phyloP scores from a whole-genome alignment of 2,888 invertebrate genomes.

The Cryptocephalus primarius region DNA sequence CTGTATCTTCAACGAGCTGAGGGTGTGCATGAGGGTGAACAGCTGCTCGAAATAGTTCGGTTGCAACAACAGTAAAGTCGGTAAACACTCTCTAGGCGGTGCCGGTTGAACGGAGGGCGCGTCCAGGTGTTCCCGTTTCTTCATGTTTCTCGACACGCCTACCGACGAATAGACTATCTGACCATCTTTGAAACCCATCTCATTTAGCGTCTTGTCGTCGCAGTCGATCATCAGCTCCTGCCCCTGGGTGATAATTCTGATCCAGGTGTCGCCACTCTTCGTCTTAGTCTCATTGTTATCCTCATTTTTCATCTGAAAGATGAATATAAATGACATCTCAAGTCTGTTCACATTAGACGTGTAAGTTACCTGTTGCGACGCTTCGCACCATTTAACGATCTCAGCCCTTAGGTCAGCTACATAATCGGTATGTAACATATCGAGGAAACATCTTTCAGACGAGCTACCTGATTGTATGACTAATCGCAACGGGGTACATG shows the following conservation, averaged over 20 bases:
- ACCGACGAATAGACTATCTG: conserved; percentile 88
- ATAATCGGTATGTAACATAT: conserved; percentile 75
- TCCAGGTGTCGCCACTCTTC: conserved; percentile 45
- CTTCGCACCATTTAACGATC: conserved; percentile 93
- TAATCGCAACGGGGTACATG: conserved; percentile 61
- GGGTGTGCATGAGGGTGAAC: conserved; percentile 80
- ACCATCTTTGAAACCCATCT: conserved; percentile 89
- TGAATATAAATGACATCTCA: background rate
- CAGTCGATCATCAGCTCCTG: conserved; percentile 88
- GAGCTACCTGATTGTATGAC: conserved; percentile 82
- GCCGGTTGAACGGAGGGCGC: conserved; percentile 80
- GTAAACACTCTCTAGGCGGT: conserved; percentile 74
- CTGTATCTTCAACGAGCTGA: conserved; percentile 76
- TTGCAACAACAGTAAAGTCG: conserved; percentile 72
- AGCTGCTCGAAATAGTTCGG: conserved; percentile 85
- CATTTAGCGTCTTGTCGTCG: conserved; percentile 81
- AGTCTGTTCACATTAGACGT: too few species aligned
- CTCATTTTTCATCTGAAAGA: conserved; percentile 22
- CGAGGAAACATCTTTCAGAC: conserved; percentile 71
- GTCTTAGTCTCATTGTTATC: conserved; percentile 26
- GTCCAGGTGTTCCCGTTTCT: conserved; percentile 58
- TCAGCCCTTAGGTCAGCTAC: conserved; percentile 88
- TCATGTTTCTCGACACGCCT: conserved; percentile 53
- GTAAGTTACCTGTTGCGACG: conserved; percentile 33
- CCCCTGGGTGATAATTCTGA: conserved; percentile 87